Percentiles rank a stretch among this genome's conserved stretches.
These are phyloP conservation scores for Cryptomyrus ogoouensis DNA, from an alignment of 2,113 vertebrate genomes.

Conservation along the genomic window DNA sequence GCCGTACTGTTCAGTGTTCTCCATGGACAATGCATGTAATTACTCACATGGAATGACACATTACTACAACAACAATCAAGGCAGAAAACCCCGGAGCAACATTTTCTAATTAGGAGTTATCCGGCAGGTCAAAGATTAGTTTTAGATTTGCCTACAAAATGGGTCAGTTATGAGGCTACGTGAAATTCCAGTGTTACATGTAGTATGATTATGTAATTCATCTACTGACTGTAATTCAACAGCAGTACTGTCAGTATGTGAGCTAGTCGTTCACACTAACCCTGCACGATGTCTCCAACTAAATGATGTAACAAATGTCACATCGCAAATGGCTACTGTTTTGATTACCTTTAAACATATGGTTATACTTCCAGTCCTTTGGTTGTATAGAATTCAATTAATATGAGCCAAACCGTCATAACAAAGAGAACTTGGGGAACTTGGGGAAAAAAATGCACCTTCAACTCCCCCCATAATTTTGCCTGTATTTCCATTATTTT, in stretches of 20 bases:
- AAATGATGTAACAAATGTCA: background rate
- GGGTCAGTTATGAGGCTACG: background rate
- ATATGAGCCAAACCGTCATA: background rate
- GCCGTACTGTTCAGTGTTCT: background rate
- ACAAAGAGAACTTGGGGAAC: background rate
- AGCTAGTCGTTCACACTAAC: background rate
- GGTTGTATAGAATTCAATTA: background rate
- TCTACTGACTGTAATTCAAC: background rate
- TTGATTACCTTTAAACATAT: background rate
- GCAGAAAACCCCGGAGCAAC: background rate
- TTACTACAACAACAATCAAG: background rate
- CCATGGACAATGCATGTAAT: background rate
- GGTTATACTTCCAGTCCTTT: background rate
- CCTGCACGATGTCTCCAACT: background rate
- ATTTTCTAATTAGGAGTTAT: background rate
- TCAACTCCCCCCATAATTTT: background rate
- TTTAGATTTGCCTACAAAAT: background rate
- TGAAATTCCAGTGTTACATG: background rate
- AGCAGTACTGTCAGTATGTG: background rate
- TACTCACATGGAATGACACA: background rate
- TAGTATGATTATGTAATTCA: background rate
- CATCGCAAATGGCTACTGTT: background rate
- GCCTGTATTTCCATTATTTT: background rate
- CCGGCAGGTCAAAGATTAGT: background rate
- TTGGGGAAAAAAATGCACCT: background rate